Conservation (phyloP, 2,888 invertebrate genomes). For the Leptopterna dolabrata region DNA sequence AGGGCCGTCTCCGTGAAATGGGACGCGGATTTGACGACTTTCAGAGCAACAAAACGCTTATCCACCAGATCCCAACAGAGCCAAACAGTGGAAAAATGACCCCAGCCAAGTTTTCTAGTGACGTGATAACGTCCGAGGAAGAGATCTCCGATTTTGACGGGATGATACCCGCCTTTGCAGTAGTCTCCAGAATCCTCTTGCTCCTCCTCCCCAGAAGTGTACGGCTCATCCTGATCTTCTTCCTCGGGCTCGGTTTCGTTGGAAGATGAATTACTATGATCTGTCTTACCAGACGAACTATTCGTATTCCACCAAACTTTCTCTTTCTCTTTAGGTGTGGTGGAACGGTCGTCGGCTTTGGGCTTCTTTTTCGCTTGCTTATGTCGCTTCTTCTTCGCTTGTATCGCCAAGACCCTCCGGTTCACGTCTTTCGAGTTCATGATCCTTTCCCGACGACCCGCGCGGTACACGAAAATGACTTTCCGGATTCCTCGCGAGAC, state of each 20-base stretch:
- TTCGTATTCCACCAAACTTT: slow-evolving; percentile 24
- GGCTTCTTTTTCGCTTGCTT: slow-evolving; percentile 85
- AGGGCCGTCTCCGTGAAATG: slow-evolving; percentile 99
- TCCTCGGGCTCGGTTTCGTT: slow-evolving; percentile 73
- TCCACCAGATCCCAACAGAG: slow-evolving; percentile 94
- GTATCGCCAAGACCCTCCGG: slow-evolving; percentile 90
- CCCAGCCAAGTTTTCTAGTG: slow-evolving; percentile 96
- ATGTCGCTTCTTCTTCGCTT: slow-evolving; percentile 92
- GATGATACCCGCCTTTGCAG: slow-evolving; percentile 98
- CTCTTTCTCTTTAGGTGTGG: slow-evolving; percentile 61
- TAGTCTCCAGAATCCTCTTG: slow-evolving; percentile 98
- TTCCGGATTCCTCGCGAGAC: not conserved
- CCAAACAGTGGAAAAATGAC: slow-evolving; percentile 99
- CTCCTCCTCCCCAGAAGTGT: slow-evolving; percentile 86
- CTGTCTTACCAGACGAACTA: slow-evolving; percentile 56
- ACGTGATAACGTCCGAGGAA: slow-evolving; percentile 92
- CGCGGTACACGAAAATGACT: not conserved
- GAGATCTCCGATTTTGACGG: slow-evolving; percentile 97
- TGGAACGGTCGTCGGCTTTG: slow-evolving; percentile 61
- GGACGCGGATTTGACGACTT: slow-evolving; percentile 98
- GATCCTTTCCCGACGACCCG: not conserved
- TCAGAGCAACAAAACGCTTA: slow-evolving; percentile 96
- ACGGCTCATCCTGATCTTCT: slow-evolving; percentile 78
- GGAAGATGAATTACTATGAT: slow-evolving; percentile 71
- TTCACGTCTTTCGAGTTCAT: slow-evolving; percentile 79